These are phyloP conservation scores for Istiophorus platypterus DNA, from an alignment of 2,113 vertebrate genomes.

Conservation along the genomic window DNA sequence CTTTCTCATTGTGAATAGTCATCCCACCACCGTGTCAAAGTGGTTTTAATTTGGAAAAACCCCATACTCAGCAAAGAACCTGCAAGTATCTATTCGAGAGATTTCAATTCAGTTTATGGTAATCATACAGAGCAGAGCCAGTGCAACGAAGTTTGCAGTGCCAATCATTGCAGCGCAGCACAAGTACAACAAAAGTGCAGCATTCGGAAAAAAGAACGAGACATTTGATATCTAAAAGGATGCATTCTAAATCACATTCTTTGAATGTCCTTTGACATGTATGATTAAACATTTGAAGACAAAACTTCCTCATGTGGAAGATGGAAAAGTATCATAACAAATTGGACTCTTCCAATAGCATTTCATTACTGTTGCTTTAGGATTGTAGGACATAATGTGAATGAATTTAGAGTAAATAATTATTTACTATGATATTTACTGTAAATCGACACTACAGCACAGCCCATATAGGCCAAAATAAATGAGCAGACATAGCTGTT, in stretches of 20 bases:
- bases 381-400: neutral
- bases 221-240: neutral
- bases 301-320: conserved; percentile 4
- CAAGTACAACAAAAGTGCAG: no score
- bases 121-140: no score
- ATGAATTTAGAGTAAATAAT: no score
- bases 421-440: no score
- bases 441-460: neutral
- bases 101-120: no score
- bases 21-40: neutral
- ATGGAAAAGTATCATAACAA: conserved; percentile 16
- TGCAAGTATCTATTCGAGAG: neutral
- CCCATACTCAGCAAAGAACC: neutral
- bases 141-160: no score
- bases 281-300: conserved; percentile 19
- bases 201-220: no score
- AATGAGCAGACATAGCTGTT: neutral
- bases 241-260: neutral
- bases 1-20: conserved; percentile 15
- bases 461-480: neutral
- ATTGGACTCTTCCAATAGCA: conserved; percentile 18
- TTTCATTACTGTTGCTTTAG: neutral
- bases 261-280: conserved; percentile 22
- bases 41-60: conserved; percentile 36
- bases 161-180: no score